Percentiles rank a stretch among this genome's conserved stretches.
Evolutionary conservation across 2,888 invertebrate species (phyloP).

Genomic region (Tenthredo notha): DNA sequence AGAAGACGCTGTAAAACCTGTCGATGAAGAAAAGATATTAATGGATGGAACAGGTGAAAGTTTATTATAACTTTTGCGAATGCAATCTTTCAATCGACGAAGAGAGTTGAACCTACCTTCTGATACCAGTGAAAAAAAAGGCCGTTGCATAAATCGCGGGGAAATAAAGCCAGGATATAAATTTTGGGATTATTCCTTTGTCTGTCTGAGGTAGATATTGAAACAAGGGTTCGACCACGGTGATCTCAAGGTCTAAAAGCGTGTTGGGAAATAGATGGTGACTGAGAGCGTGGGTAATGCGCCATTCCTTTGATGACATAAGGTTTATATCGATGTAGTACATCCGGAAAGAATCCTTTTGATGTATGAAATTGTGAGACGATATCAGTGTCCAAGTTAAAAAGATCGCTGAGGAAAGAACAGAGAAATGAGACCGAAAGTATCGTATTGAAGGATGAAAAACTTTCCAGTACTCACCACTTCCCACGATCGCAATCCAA

Average conservation of each 20-base stretch:
- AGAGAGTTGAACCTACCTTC: slow-evolving; percentile 74
- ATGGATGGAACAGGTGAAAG: neutral
- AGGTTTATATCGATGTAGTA: slow-evolving; percentile 86
- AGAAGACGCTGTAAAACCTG: slow-evolving; percentile 67
- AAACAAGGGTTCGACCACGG: slow-evolving; percentile 84
- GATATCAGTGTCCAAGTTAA: slow-evolving; percentile 82
- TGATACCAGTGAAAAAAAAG: slow-evolving; percentile 74
- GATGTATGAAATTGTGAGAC: slow-evolving; percentile 90
- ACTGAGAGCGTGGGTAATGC: slow-evolving; percentile 87
- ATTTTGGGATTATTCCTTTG: slow-evolving; percentile 80
- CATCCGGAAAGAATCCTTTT: slow-evolving; percentile 88
- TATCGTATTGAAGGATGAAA: neutral
- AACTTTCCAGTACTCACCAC: slow-evolving; percentile 64
- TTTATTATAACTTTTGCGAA: neutral
- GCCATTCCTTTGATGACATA: slow-evolving; percentile 86
- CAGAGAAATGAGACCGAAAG: neutral
- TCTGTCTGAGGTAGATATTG: slow-evolving; percentile 82
- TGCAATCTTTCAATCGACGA: neutral
- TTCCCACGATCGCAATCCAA: slow-evolving; percentile 69
- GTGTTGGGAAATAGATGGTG: slow-evolving; percentile 91
- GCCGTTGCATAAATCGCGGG: slow-evolving; percentile 78
- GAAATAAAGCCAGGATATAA: slow-evolving; percentile 80
- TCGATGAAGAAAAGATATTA: neutral
- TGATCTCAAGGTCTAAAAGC: slow-evolving; percentile 86
- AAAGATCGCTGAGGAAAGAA: slow-evolving; percentile 77